Base-by-base conservation (phyloP, 2,888 invertebrate species). In the Drosophila mettleri region DNA sequence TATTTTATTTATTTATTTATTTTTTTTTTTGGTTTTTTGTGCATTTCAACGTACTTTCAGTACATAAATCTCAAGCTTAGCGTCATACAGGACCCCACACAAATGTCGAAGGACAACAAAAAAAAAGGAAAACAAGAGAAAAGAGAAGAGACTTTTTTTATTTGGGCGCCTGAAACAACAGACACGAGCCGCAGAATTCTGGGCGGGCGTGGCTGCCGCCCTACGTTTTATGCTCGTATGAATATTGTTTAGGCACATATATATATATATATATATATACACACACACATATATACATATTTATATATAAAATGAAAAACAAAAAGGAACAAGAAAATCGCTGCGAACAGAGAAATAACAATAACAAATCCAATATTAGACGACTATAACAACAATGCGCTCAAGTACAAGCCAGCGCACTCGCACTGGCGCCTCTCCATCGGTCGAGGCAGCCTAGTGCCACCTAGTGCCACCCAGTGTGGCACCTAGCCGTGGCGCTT, bases 291-390 rank as follows among this genome's bases (percentile, higher is more conserved):
- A 38, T 14, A 67, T 14, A 33, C 16, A 55, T 12, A 46, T 39
- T 43, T n/a, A 24, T 10, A 54, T 34, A 65, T 49, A 71, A 74
- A 79, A 74, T 60, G 67, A 63, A 69, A 55, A 71, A 71, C 45
- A 69, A 72, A 74, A 20, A 18, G 24, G 49, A 18, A 43, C 29
- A 52, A 36, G 18, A 34, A 49, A 43, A 61, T 48, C 59, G 24
- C 16, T 41, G 45, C 52, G 59, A 52, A 74, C 69, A 49, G 51
- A 51, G 64, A 78, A 74, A 84, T 84, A 84, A 84, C 84, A 86
- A 86, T 84, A 84, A 79, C 86, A 84, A 84, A 84, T 84, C 81
- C 86, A 81, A 84, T 84, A 84, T 84, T 81, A 84, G 79, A 81
- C 73, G 85, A 74, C 79, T 69, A 74, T 74, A 74, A 80, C 78